Conservation (phyloP, 2,888 invertebrate species). For the Leptopterna dolabrata region DNA sequence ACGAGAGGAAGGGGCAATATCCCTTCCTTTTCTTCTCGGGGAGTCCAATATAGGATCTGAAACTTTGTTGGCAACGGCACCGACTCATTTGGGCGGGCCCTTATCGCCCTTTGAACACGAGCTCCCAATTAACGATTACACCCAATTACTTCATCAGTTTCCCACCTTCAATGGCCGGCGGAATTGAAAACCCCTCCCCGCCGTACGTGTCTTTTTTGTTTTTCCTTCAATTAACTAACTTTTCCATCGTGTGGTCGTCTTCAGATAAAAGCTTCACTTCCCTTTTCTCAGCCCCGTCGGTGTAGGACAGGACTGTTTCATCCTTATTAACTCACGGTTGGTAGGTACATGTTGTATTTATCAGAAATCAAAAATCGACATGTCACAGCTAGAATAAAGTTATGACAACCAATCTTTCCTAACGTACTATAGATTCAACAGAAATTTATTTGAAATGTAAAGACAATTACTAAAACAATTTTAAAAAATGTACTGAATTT, state of each 20-base stretch:
- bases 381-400: too few relatives aligned
- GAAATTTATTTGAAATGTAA: too few relatives aligned
- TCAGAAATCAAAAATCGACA: too few relatives aligned
- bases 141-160: slow-evolving; percentile 52
- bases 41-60: slow-evolving; percentile 26
- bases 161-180: slow-evolving; percentile 40
- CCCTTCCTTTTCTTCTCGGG: slow-evolving; percentile 21
- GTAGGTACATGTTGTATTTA: too few relatives aligned
- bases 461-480: too few relatives aligned
- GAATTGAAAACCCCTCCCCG: slow-evolving; percentile 37
- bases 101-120: slow-evolving; percentile 52
- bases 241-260: neutral
- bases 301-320: neutral
- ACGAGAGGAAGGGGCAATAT: slow-evolving; percentile 27
- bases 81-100: slow-evolving; percentile 48
- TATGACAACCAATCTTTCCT: too few relatives aligned
- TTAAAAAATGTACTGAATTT: too few relatives aligned
- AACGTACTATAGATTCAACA: too few relatives aligned
- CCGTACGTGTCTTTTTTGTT: neutral
- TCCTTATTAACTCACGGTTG: too few relatives aligned
- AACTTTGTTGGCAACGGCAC: slow-evolving; percentile 38
- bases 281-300: neutral
- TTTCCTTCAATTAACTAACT: neutral
- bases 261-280: neutral
- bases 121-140: slow-evolving; percentile 54